Percentiles rank a stretch among this genome's conserved stretches.
phyloP scores from a whole-genome alignment of 2,888 invertebrate species.

The Carpatolechia fugitivella region DNA sequence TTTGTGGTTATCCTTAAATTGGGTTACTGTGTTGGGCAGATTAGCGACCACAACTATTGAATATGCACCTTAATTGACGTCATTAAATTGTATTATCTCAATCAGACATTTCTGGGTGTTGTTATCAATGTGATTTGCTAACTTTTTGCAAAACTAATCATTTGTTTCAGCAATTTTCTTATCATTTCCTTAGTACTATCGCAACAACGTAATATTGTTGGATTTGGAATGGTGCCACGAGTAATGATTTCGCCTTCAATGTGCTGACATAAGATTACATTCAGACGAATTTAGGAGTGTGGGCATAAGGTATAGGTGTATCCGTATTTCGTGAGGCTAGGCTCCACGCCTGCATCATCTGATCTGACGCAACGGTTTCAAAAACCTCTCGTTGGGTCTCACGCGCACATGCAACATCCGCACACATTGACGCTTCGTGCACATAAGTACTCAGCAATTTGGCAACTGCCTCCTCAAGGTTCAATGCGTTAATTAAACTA shows the following conservation, averaged over 20 bases:
- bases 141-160: conserved; percentile 14
- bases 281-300: background rate
- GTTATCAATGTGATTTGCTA: conserved; percentile 3
- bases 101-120: background rate
- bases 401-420: conserved; percentile 36
- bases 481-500: conserved; percentile 46
- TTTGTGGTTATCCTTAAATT: background rate
- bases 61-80: too few relatives aligned
- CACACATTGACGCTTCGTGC: conserved; percentile 38
- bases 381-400: conserved; percentile 32
- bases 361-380: conserved; percentile 43
- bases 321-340: background rate
- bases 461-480: conserved; percentile 49
- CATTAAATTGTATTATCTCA: background rate
- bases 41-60: too few relatives aligned
- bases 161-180: conserved; percentile 1
- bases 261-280: conserved; percentile 4
- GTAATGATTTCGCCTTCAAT: conserved; percentile 8
- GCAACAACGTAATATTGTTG: conserved; percentile 9
- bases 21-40: background rate
- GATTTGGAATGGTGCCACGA: conserved; percentile 15
- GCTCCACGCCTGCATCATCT: conserved; percentile 31
- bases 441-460: conserved; percentile 39
- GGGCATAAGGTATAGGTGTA: background rate
- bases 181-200: conserved; percentile 2